Conservation (phyloP, 2,888 invertebrate genomes). For the Pegoplata infirma region DNA sequence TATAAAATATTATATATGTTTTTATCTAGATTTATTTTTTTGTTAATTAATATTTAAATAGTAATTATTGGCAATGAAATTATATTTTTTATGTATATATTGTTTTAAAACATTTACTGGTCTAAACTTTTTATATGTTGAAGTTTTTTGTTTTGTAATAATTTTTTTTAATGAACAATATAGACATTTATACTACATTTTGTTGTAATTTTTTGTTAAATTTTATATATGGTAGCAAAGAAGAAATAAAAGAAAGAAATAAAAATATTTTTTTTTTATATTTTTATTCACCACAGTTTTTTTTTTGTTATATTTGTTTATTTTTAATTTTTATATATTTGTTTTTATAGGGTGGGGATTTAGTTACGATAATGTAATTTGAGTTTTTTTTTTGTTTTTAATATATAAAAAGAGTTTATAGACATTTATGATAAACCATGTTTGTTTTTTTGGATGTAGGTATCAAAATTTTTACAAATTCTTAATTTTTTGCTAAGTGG, state of each 20-base stretch:
- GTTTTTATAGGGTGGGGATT: constrained; percentile 49
- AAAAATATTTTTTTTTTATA: background rate
- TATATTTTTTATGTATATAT: constrained; percentile 29
- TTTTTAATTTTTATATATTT: constrained; percentile 14
- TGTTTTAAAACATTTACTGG: constrained; percentile 44
- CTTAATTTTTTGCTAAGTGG: constrained; percentile 5
- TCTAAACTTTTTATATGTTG: constrained; percentile 24
- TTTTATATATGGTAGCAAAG: constrained; percentile 3
- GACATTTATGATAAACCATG: background rate
- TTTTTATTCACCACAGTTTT: constrained; percentile 53
- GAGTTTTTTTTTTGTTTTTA: background rate
- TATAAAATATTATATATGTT: constrained; percentile 64
- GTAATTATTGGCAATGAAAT: constrained; percentile 58
- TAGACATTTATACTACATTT: constrained; percentile 58
- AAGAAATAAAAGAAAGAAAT: constrained; percentile 26
- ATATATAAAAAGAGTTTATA: background rate
- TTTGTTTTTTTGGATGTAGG: background rate
- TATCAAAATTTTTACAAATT: background rate
- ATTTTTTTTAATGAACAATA: constrained; percentile 21
- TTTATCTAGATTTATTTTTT: constrained; percentile 13
- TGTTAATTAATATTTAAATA: constrained; percentile 48
- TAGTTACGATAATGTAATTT: constrained; percentile 34
- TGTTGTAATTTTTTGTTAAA: constrained; percentile 1
- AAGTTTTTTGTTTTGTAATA: constrained; percentile 2
- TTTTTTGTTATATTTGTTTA: background rate